phyloP scores from a whole-genome alignment of 2,797 vertebrate species.

The Gymnothorax reevesii region DNA sequence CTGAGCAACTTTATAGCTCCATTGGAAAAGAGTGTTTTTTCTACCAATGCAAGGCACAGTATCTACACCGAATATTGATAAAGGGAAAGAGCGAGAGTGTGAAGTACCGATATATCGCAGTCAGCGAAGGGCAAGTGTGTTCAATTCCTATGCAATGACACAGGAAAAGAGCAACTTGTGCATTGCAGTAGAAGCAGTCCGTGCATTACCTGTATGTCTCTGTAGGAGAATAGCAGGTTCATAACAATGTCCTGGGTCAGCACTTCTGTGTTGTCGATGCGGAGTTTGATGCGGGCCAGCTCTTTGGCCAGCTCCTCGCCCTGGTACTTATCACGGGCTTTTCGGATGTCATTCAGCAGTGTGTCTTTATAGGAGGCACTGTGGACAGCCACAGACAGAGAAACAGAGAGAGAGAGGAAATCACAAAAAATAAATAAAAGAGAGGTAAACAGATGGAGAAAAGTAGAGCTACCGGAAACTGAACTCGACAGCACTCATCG shows the following conservation, averaged over 20 bases:
- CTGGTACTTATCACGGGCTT: slow-evolving; percentile 91
- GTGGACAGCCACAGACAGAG: not conserved
- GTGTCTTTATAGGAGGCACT: slow-evolving; percentile 90
- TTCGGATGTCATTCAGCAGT: slow-evolving; percentile 89
- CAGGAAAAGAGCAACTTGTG: too few relatives aligned
- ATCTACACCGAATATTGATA: too few relatives aligned
- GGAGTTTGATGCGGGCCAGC: slow-evolving; percentile 88
- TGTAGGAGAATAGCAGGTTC: slow-evolving; percentile 94
- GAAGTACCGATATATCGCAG: too few relatives aligned
- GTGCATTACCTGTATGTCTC: slow-evolving; percentile 89
- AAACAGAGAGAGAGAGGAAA: not conserved
- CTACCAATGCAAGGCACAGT: too few relatives aligned
- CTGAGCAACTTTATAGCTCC: too few relatives aligned
- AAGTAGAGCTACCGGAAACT: too few relatives aligned
- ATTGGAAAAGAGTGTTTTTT: too few relatives aligned
- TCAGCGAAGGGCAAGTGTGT: too few relatives aligned
- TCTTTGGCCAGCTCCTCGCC: slow-evolving; percentile 92
- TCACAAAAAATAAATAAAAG: not conserved
- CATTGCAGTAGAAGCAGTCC: too few relatives aligned
- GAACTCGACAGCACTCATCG: too few relatives aligned
- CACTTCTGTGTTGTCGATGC: slow-evolving; percentile 89
- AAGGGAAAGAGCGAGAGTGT: too few relatives aligned
- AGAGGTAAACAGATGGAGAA: not conserved
- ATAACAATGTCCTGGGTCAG: slow-evolving; percentile 93
- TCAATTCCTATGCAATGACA: too few relatives aligned